Percentiles rank a stretch among this genome's conserved stretches.
Evolutionary conservation across 1,140 invertebrate species (phyloP).

Genomic region (Venturia canescens): DNA sequence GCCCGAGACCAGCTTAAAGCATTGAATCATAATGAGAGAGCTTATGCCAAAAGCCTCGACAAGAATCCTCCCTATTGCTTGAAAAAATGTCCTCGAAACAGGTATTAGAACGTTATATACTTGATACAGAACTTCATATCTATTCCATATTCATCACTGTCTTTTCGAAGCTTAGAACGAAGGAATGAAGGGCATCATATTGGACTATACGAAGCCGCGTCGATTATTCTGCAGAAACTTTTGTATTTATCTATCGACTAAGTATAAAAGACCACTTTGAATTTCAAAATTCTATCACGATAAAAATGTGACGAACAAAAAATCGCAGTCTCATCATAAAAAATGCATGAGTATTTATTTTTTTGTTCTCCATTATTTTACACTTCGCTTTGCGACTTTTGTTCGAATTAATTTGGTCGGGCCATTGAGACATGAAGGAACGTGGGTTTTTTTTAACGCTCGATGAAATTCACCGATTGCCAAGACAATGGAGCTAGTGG

Average conservation of each 20-base stretch:
- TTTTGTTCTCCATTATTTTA: no score
- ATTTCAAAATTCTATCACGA: no score
- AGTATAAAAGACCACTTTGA: no score
- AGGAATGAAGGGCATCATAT: neutral
- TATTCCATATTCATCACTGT: slow-evolving; percentile 58
- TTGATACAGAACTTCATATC: neutral
- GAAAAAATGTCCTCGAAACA: slow-evolving; percentile 36
- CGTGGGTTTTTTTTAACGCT: no score
- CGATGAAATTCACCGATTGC: no score
- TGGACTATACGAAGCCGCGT: neutral
- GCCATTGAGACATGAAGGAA: no score
- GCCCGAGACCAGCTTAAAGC: slow-evolving; percentile 53
- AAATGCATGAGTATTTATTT: no score
- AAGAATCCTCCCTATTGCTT: slow-evolving; percentile 56
- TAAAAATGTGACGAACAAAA: no score
- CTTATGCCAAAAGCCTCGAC: slow-evolving; percentile 59
- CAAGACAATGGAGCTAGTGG: no score
- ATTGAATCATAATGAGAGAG: slow-evolving; percentile 61
- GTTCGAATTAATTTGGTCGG: no score
- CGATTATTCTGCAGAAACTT: neutral
- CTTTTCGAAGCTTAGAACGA: slow-evolving; percentile 45
- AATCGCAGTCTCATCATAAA: no score
- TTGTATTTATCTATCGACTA: neutral
- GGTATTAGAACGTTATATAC: slow-evolving; percentile 53
- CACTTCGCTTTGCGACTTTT: no score